Evolutionary conservation across 2,888 invertebrate genomes (phyloP), one percentile per base, ranked within the genome.

Genomic region (Theretra japonica): DNA sequence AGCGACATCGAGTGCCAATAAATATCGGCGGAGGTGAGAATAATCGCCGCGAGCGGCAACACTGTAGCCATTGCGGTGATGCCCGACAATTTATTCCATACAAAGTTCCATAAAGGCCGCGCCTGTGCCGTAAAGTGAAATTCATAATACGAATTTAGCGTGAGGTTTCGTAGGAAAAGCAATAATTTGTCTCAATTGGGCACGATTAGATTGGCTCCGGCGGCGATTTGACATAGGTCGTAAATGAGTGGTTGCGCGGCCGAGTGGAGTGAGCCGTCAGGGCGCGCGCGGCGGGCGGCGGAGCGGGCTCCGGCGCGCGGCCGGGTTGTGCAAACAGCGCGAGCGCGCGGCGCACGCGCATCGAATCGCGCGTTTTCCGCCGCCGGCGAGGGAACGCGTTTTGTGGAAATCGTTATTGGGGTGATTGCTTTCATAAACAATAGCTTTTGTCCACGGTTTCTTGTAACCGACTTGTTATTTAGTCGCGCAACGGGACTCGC

Each of bases 341-440:
- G 86, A 73, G 83, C 80, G 85, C 82, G 82, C 83, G 86, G 86
- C 93, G 92, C 93, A 93, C 90, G 94, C 94, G 93, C 92, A 88
- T 86, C 94, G 90, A 94, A 94, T 94, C 90, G 90, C 87, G 89
- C 90, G 90, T 91, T 93, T 93, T 92, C 93, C 91, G 92, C 88
- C 86, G 86, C 85, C 82, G 83, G 86, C 83, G 85, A 83, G 84
- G 86, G 84, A 84, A 85, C 84, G 87, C 89, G 88, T 83, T 93
- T 92, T 92, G 94, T 93, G 92, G 93, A 94, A 93, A 93, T 91
- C 88, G 89, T 93, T 94, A 94, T 94, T 93, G 90, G 93, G 91
- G 93, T 94, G 93, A 94, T 93, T 94, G 94, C 92, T 90, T 93
- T 90, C 92, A 93, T 93, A 92, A 93, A 94, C 93, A 94, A 93